Conservation (phyloP, 2,797 vertebrate species). For the Oreochromis mossambicus region DNA sequence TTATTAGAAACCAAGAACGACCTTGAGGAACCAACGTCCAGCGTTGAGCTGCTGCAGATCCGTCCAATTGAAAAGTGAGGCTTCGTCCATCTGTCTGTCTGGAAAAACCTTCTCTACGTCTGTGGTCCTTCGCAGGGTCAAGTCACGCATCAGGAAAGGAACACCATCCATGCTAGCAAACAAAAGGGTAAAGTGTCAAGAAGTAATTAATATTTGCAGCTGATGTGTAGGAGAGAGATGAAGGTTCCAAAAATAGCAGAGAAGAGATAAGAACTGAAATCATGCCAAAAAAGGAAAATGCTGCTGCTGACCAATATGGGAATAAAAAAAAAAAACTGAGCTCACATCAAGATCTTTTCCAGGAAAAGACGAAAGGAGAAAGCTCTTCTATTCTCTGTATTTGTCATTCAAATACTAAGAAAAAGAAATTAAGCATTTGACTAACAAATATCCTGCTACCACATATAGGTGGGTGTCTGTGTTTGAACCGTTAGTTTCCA, state of each 20-base stretch:
- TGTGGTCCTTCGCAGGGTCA: constrained; percentile 87
- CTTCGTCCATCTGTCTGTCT: constrained; percentile 71
- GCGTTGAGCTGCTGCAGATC: constrained; percentile 87
- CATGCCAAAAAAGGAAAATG: not conserved
- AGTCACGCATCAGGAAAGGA: constrained; percentile 91
- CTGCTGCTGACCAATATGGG: not conserved
- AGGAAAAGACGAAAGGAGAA: not conserved
- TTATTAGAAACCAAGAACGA: constrained; percentile 31
- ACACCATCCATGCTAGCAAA: constrained; percentile 85
- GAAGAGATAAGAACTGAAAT: not conserved
- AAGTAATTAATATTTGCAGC: not conserved
- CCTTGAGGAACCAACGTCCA: constrained; percentile 91
- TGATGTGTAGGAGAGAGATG: not conserved
- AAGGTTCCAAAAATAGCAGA: not conserved
- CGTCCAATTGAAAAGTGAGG: constrained; percentile 91
- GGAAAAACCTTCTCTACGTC: constrained; percentile 83
- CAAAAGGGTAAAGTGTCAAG: not conserved
- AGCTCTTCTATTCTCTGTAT: not conserved
- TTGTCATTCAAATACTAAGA: constrained; percentile 27
- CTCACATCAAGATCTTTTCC: not conserved
- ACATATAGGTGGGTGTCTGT: not conserved
- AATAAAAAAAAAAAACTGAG: not conserved
- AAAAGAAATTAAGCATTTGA: not conserved
- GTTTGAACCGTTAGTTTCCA: not conserved
- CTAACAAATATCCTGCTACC: not conserved